Conservation (phyloP, 2,797 vertebrate genomes). For the Helicolenus hilgendorfi region DNA sequence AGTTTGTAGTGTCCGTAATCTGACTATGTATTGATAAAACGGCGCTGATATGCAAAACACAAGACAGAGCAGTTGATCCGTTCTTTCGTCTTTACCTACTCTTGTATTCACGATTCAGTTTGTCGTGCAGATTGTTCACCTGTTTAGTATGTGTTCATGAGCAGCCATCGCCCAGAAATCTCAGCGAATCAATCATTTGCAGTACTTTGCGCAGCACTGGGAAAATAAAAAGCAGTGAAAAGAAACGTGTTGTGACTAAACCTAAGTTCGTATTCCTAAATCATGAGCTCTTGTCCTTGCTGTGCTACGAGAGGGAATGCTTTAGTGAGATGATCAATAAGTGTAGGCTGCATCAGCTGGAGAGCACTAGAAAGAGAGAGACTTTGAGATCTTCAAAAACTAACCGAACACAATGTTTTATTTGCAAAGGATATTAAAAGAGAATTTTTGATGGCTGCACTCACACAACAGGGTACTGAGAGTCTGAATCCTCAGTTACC, state of each 20-base stretch:
- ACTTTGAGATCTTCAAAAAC: conserved; percentile 77
- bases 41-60: too few species aligned
- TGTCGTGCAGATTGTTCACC: not conserved
- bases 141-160: conserved; percentile 11
- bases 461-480: conserved; percentile 61
- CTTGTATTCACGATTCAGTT: not conserved
- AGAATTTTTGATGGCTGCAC: conserved; percentile 76
- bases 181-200: conserved; percentile 30
- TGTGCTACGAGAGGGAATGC: conserved; percentile 67
- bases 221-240: conserved; percentile 31
- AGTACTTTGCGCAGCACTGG: conserved; percentile 24
- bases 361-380: conserved; percentile 61
- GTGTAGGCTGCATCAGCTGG: conserved; percentile 61
- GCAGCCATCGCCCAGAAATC: conserved; percentile 8
- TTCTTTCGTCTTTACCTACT: not conserved
- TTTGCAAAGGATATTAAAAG: conserved; percentile 85
- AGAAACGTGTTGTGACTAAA: conserved; percentile 51
- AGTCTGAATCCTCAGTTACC: conserved; percentile 43
- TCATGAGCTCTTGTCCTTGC: conserved; percentile 79
- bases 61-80: not conserved
- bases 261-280: conserved; percentile 74
- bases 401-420: conserved; percentile 83
- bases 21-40: too few species aligned
- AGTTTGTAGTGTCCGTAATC: too few species aligned
- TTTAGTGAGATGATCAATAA: conserved; percentile 85